A percentile compares a stretch with the other conserved stretches of the same genome.
Conservation (phyloP, 1,140 invertebrate species). For the Subanguina moxae region DNA sequence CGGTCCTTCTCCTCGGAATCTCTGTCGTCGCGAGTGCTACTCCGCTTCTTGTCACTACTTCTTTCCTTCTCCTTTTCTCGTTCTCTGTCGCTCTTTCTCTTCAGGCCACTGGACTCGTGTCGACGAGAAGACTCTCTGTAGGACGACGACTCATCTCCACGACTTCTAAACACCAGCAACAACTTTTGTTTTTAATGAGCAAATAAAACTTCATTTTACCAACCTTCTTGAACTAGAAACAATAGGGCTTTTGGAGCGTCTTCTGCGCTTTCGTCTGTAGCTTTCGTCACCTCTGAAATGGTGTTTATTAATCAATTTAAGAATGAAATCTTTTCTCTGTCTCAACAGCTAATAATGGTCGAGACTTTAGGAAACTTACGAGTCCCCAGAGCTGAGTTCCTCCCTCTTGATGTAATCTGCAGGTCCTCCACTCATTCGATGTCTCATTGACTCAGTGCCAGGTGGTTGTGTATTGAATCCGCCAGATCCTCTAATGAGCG, state of each 20-base stretch:
- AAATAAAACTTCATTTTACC: neutral
- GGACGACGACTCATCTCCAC: neutral
- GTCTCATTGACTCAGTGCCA: neutral
- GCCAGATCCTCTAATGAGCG: too few species aligned
- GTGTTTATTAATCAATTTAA: too few species aligned
- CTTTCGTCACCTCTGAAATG: constrained; percentile 6
- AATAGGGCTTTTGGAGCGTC: neutral
- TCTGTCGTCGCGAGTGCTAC: neutral
- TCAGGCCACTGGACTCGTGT: neutral
- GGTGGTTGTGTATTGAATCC: neutral
- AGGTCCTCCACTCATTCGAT: neutral
- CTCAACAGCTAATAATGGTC: too few species aligned
- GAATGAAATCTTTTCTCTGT: too few species aligned
- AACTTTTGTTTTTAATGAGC: constrained; percentile 2
- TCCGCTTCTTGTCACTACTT: neutral
- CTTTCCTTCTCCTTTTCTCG: neutral
- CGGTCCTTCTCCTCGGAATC: constrained; percentile 19
- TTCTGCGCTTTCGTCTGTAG: constrained; percentile 4
- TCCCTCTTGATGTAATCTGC: constrained; percentile 1
- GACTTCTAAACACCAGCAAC: neutral
- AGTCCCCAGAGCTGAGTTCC: neutral
- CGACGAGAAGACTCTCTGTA: neutral
- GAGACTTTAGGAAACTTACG: constrained; percentile 14
- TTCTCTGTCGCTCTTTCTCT: neutral
- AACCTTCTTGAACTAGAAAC: constrained; percentile 2